These are phyloP conservation scores for Xiphias gladius DNA, from an alignment of 2,113 vertebrate genomes.

Conservation along the genomic window DNA sequence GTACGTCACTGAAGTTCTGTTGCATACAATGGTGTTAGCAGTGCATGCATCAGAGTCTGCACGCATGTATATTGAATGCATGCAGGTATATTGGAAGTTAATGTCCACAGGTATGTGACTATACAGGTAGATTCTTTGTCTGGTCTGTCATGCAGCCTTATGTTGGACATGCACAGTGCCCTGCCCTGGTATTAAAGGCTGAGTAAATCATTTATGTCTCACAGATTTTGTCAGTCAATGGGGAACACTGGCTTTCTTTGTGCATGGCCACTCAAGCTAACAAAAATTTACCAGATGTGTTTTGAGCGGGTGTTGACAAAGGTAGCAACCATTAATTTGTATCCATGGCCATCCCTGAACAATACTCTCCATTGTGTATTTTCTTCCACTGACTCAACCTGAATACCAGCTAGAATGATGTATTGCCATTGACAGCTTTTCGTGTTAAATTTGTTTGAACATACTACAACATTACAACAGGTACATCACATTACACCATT, in stretches of 20 bases:
- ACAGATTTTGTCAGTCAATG: slow-evolving; percentile 70
- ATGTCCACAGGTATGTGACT: slow-evolving; percentile 6
- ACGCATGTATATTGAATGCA: not conserved
- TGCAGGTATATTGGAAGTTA: not conserved
- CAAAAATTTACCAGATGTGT: slow-evolving; percentile 75
- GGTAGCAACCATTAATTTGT: slow-evolving; percentile 77
- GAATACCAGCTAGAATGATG: slow-evolving; percentile 41
- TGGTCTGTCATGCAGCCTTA: slow-evolving; percentile 39
- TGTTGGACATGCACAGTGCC: slow-evolving; percentile 43
- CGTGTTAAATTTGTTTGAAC: slow-evolving; percentile 7
- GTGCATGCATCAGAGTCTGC: not conserved
- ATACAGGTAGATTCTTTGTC: slow-evolving; percentile 1
- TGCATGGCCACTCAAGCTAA: slow-evolving; percentile 66
- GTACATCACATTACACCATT: not conserved
- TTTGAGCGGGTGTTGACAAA: slow-evolving; percentile 72
- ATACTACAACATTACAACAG: not conserved
- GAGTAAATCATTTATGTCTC: slow-evolving; percentile 78
- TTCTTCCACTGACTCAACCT: slow-evolving; percentile 61
- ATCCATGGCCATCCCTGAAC: slow-evolving; percentile 71
- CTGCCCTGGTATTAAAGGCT: slow-evolving; percentile 61
- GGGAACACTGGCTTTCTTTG: slow-evolving; percentile 77
- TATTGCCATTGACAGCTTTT: slow-evolving; percentile 26
- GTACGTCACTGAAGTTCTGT: not conserved
- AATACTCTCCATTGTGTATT: slow-evolving; percentile 77
- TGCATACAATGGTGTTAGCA: not conserved